Conservation (phyloP, 2,113 vertebrate genomes). For the Argyrosomus japonicus region DNA sequence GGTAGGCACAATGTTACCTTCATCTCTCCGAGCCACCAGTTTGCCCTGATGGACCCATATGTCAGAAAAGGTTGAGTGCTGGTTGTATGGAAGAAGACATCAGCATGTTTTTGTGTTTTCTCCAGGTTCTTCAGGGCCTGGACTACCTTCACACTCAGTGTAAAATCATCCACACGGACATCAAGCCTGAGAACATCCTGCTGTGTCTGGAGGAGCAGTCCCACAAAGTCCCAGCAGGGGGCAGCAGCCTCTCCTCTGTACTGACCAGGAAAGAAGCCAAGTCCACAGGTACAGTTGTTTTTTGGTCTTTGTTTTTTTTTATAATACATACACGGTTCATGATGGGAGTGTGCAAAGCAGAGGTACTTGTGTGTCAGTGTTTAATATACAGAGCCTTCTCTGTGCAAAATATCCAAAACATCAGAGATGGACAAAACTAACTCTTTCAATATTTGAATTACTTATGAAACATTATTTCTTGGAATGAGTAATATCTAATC, state of each 20-base stretch:
- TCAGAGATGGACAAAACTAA: neutral
- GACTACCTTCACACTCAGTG: slow-evolving; percentile 88
- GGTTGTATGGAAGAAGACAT: neutral
- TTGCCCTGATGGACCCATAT: neutral
- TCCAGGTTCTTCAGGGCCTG: slow-evolving; percentile 88
- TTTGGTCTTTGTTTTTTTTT: slow-evolving; percentile 10
- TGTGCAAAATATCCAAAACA: neutral
- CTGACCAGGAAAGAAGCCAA: slow-evolving; percentile 31
- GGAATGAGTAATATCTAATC: neutral
- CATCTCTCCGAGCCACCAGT: neutral
- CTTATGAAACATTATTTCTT: neutral
- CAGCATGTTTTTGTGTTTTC: neutral
- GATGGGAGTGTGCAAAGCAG: neutral
- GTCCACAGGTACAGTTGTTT: slow-evolving; percentile 45
- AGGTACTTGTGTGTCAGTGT: neutral
- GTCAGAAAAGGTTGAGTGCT: neutral
- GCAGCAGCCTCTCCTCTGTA: slow-evolving; percentile 15
- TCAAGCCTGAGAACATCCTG: slow-evolving; percentile 90
- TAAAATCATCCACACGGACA: slow-evolving; percentile 90
- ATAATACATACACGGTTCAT: slow-evolving; percentile 4
- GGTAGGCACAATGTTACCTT: no score
- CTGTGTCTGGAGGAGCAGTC: slow-evolving; percentile 73
- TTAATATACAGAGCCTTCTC: neutral
- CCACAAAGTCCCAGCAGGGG: slow-evolving; percentile 66
- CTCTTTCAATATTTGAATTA: neutral